A percentile compares a stretch with the other conserved stretches of the same genome.
These are phyloP conservation scores for Aspidiotus rigidus DNA, from an alignment of 2,888 invertebrate species.

Conservation along the genomic window DNA sequence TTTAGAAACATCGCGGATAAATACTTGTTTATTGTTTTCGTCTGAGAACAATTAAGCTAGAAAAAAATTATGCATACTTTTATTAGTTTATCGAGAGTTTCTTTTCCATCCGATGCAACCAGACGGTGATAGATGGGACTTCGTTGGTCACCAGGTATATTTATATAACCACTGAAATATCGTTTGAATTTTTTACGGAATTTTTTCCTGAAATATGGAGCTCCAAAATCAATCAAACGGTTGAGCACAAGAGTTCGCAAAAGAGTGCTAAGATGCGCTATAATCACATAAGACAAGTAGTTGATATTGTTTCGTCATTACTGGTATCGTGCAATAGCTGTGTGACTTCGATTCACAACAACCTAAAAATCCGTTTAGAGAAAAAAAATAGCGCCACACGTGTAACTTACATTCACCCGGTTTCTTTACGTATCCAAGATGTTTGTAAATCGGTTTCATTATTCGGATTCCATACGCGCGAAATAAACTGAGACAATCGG, in stretches of 20 bases:
- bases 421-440: slow-evolving; percentile 76
- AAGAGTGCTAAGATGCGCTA: slow-evolving; percentile 69
- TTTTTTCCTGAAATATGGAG: slow-evolving; percentile 65
- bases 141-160: slow-evolving; percentile 75
- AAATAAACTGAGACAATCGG: slow-evolving; percentile 62
- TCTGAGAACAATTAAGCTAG: no score
- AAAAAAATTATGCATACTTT: slow-evolving; percentile 44
- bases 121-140: slow-evolving; percentile 80
- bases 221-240: slow-evolving; percentile 70
- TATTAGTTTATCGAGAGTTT: slow-evolving; percentile 66
- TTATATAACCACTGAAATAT: slow-evolving; percentile 53
- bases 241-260: slow-evolving; percentile 75
- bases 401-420: slow-evolving; percentile 59
- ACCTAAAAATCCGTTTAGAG: no score
- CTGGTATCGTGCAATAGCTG: background rate
- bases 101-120: slow-evolving; percentile 59
- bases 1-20: no score
- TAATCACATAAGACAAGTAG: slow-evolving; percentile 11
- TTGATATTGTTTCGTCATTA: background rate
- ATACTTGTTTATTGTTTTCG: no score
- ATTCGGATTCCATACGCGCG: slow-evolving; percentile 65
- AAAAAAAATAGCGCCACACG: no score
- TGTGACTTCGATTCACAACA: background rate
- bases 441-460: slow-evolving; percentile 59
- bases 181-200: slow-evolving; percentile 57